Evolutionary conservation across 2,888 invertebrate genomes (phyloP).

Genomic region (Aleiodes leptofemur): DNA sequence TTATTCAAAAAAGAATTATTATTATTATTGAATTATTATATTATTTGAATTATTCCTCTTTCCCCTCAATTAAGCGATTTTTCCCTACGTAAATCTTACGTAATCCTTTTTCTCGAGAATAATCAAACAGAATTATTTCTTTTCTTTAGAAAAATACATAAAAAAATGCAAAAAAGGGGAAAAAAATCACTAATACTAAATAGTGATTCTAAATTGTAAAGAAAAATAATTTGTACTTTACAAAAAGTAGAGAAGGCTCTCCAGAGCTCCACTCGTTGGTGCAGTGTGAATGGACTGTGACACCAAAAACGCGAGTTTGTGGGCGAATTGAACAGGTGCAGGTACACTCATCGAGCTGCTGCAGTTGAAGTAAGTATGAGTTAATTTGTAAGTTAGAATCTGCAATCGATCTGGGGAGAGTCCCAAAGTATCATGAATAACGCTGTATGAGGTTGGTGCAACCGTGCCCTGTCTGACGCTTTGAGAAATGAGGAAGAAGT

Average conservation of each 20-base stretch:
- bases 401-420: slow-evolving; percentile 87
- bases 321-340: slow-evolving; percentile 95
- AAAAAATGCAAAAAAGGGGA: too few relatives aligned
- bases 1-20: too few relatives aligned
- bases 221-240: slow-evolving; percentile 72
- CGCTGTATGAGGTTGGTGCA: slow-evolving; percentile 92
- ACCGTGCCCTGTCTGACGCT: slow-evolving; percentile 93
- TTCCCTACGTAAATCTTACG: too few relatives aligned
- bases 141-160: too few relatives aligned
- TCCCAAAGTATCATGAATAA: slow-evolving; percentile 85
- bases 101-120: too few relatives aligned
- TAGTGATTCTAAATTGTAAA: background rate
- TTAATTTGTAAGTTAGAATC: slow-evolving; percentile 88
- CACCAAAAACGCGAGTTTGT: slow-evolving; percentile 93
- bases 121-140: too few relatives aligned
- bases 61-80: too few relatives aligned
- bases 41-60: too few relatives aligned
- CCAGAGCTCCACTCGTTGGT: slow-evolving; percentile 79
- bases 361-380: slow-evolving; percentile 95
- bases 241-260: slow-evolving; percentile 82
- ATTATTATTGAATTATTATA: too few relatives aligned
- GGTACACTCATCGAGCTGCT: slow-evolving; percentile 86
- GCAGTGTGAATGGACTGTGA: slow-evolving; percentile 86
- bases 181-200: background rate
- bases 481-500: slow-evolving; percentile 94